Conservation (phyloP, 1,140 invertebrate species). For the Nomia melanderi region DNA sequence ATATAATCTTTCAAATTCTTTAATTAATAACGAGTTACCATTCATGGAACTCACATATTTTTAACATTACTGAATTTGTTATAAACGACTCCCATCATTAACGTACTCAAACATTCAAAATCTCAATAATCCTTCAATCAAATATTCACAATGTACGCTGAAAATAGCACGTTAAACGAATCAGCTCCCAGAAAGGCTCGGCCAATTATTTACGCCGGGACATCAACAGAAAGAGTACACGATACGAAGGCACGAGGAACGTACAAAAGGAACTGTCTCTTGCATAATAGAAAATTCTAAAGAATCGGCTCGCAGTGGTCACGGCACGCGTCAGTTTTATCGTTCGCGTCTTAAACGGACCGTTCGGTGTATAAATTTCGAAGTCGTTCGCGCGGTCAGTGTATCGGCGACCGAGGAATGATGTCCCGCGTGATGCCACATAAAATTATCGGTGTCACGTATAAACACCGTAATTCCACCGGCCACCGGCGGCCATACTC, state of each 20-base stretch:
- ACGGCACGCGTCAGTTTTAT: constrained; percentile 3
- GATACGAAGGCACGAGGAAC: no score
- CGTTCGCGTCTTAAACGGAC: not conserved
- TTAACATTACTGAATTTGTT: no score
- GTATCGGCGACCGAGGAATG: constrained; percentile 8
- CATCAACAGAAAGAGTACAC: not conserved
- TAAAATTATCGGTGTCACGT: constrained; percentile 34
- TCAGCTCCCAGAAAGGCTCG: not conserved
- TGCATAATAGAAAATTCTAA: not conserved
- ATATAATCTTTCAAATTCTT: no score
- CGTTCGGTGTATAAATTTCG: not conserved
- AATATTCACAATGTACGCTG: not conserved
- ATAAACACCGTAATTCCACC: constrained; percentile 28
- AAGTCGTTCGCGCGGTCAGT: not conserved
- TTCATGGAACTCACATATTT: no score
- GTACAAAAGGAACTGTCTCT: not conserved
- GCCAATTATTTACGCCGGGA: not conserved
- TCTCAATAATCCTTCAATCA: no score
- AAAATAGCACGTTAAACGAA: not conserved
- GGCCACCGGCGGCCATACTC: not conserved
- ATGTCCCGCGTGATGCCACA: constrained; percentile 1
- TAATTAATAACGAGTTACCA: no score
- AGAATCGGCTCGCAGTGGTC: not conserved
- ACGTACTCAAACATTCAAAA: no score
- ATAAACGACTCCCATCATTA: no score